phyloP scores from a whole-genome alignment of 2,888 invertebrate species.

The Campoplex nolae region DNA sequence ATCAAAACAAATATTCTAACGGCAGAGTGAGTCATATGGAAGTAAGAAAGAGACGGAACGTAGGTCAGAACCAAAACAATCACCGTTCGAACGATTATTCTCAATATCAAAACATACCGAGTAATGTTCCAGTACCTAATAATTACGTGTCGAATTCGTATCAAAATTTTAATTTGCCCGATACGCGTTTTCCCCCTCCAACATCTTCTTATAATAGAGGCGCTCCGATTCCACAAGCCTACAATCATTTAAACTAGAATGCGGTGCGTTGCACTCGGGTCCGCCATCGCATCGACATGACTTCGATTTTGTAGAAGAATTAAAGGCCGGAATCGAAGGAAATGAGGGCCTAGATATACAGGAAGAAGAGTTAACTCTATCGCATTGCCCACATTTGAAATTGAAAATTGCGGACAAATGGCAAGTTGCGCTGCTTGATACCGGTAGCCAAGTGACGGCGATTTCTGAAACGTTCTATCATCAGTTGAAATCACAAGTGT shows the following conservation, averaged over 20 bases:
- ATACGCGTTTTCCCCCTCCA: neutral
- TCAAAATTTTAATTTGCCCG: neutral
- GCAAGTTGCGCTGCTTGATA: constrained; percentile 24
- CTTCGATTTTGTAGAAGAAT: constrained; percentile 19
- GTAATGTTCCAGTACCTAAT: neutral
- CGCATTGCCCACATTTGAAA: neutral
- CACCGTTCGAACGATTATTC: neutral
- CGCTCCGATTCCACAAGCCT: neutral
- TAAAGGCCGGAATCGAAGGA: neutral
- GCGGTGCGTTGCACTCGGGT: constrained; percentile 20
- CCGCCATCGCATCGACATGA: neutral
- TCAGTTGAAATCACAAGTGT: neutral
- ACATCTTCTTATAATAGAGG: no score
- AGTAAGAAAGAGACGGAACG: neutral
- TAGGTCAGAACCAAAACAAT: neutral
- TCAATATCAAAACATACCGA: neutral
- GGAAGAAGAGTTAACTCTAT: neutral
- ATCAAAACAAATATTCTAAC: neutral
- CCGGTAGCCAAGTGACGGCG: constrained; percentile 34
- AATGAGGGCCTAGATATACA: neutral
- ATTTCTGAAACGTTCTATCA: constrained; percentile 31
- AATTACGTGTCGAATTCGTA: neutral
- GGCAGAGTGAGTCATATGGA: neutral
- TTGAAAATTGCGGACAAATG: neutral
- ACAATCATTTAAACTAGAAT: constrained; percentile 1